Base-by-base conservation (phyloP, 2,113 vertebrate species). In the Strix aluco region DNA sequence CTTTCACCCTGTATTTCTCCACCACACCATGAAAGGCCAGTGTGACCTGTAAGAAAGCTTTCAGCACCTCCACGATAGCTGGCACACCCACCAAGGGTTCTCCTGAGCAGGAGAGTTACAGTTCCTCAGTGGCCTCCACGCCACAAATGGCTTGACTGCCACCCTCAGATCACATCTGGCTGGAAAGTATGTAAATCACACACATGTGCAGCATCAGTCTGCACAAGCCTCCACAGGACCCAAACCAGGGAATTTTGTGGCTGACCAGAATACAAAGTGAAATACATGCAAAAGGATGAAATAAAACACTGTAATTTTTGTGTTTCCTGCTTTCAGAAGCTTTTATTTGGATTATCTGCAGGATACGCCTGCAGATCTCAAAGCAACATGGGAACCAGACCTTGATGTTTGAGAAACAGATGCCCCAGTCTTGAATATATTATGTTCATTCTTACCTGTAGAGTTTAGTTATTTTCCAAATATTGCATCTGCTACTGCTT, bases 151-250 rank as follows among this genome's bases (percentile, higher is more conserved):
- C 62, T 16, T 32, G 51, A 23, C 42, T 25, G 49, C 42, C 38
- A 13, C 10, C 59, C 72, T 61, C 2, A 1, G 80, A 42, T 61
- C 52, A 29, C 47, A 12, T 26, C n/a, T 42, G n/a, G 40, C 38
- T 73, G 70, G 13, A 75, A 22, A 62, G 30, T 47, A 20, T 21
- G 18, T 47, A 47, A 47, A 21, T 47, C 46, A 47, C 54, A 5
- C 3, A 5, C n/a, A 11, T 2, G 9, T 12, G 22, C 55, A 51
- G 36, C 0, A 0, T 17, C 62, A 34, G 38, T 7, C 58, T 47
- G 38, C 59, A 80, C 47, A 40, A 40, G 36, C 40, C 40, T 42
- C 59, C 54, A 49, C 5, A 49, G 40, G 21, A 61, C 54, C 21
- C 52, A 72, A 18, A 79, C 2, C 29, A 58, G 44, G 25, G 18